Base-by-base conservation (phyloP, 2,113 vertebrate species). In the Aplodontia rufa region DNA sequence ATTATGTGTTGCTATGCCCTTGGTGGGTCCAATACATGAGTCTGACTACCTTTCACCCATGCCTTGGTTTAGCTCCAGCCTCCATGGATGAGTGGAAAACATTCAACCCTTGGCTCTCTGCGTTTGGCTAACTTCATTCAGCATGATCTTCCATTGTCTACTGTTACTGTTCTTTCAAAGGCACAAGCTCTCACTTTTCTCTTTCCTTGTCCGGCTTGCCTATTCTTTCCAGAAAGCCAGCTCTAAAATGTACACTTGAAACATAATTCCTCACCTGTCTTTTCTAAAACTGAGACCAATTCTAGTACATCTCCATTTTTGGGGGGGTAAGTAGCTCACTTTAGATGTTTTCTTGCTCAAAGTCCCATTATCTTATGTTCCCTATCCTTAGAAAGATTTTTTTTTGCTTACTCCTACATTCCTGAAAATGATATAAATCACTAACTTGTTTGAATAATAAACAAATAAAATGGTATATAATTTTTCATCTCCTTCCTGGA, bases 391-490 rank as follows among this genome's bases (percentile, higher is more conserved):
- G 80, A 68, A 96, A 97, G 28, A 75, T 69, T 91, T 94, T 89
- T 87, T 72, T 93, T 91, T 84, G 24, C 78, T 74, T 91, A 94
- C 78, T 97, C 92, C 95, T 40, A 93, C 94, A 92, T 96, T 64
- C 11, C 47, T 91, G 86, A 83, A 91, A 95, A 35, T 80, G 83
- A 94, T 72, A 97, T 98, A 95, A 97, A 97, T 98, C 96, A 97
- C 53, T 79, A 94, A 96, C 96, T 96, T 89, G 89, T 97, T 97
- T 96, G 82, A 97, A 97, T 97, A 97, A 97, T 94, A 97, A 98
- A 96, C 96, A 97, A 97, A 97, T 97, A 97, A 97, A 97, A 97
- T 94, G 94, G 45, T 93, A 88, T 93, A 96, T 96, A 96, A 98
- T 97, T 96, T 96, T 97, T 97, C 96, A 98, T 97, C 96, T 82